These are phyloP conservation scores for Ameiurus melas DNA, from an alignment of 2,113 vertebrate species.

Conservation along the genomic window DNA sequence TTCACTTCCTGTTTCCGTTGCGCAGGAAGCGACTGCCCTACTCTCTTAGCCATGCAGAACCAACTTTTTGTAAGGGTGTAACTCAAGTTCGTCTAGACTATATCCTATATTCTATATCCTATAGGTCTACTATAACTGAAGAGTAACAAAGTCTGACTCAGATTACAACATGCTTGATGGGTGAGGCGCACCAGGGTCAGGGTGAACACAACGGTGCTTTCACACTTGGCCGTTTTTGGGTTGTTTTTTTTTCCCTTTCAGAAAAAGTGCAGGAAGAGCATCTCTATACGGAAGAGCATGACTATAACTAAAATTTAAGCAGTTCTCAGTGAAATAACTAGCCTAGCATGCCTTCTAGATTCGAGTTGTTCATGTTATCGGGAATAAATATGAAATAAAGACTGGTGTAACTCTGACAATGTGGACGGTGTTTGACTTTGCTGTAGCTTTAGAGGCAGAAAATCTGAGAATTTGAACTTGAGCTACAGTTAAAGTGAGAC, in stretches of 20 bases:
- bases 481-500: background rate
- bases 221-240: background rate
- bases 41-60: constrained; percentile 38
- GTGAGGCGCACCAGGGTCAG: background rate
- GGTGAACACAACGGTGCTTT: background rate
- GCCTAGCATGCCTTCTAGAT: no score
- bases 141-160: background rate
- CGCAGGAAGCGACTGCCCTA: background rate
- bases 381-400: background rate
- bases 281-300: no score
- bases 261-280: background rate
- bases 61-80: background rate
- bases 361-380: background rate
- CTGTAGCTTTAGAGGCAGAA: background rate
- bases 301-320: no score
- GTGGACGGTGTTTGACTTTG: background rate
- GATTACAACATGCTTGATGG: background rate
- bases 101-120: background rate
- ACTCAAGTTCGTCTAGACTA: background rate
- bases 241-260: background rate
- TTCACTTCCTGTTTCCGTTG: constrained; percentile 41
- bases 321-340: background rate
- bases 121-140: background rate
- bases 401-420: background rate
- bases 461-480: background rate